phyloP scores from a whole-genome alignment of 2,797 vertebrate genomes.

The Allenopithecus nigroviridis region DNA sequence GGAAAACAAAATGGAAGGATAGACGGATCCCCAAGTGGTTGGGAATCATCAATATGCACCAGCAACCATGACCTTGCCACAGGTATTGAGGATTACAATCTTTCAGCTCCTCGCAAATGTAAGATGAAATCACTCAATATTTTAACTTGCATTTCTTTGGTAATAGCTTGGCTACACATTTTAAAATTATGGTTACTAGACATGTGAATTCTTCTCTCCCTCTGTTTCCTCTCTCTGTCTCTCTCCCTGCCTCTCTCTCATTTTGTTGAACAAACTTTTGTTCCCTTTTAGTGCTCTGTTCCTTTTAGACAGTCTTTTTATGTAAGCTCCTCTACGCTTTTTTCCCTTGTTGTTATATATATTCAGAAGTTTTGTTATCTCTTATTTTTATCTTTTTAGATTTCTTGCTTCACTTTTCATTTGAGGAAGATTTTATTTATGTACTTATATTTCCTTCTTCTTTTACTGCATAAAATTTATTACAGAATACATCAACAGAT shows the following conservation, averaged over 20 bases:
- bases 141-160: constrained; percentile 27
- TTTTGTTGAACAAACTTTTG: not conserved
- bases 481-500: not conserved
- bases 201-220: not conserved
- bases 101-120: not conserved
- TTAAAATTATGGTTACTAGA: not conserved
- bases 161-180: not conserved
- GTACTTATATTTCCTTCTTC: not conserved
- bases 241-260: not conserved
- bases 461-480: not conserved
- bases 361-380: not conserved
- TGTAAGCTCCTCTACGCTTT: not conserved
- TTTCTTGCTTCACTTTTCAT: not conserved
- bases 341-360: not conserved
- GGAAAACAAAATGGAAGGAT: not conserved
- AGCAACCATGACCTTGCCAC: not conserved
- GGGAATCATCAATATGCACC: not conserved
- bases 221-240: not conserved
- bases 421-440: not conserved
- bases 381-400: constrained; percentile 2
- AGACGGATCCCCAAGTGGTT: not conserved
- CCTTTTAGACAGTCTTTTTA: not conserved
- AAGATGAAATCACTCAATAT: not conserved
- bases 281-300: not conserved
- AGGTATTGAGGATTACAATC: not conserved